These are phyloP conservation scores for Portevinia maculata DNA, from an alignment of 2,888 invertebrate species.

Conservation along the genomic window DNA sequence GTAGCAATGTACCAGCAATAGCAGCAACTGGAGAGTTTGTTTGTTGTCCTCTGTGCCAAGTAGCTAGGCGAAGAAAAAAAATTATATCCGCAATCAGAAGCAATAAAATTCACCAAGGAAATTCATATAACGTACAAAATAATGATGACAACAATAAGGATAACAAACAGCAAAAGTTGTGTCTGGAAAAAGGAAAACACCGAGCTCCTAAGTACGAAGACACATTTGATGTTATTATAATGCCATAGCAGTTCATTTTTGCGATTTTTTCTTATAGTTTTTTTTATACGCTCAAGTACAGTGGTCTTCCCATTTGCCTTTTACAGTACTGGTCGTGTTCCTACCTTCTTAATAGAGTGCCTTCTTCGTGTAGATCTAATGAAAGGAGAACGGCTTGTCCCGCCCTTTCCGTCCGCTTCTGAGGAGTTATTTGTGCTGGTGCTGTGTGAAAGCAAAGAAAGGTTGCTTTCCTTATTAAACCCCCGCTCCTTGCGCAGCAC, in stretches of 20 bases:
- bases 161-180: conserved; percentile 74
- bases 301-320: conserved; percentile 27
- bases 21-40: neutral
- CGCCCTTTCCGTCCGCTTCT: conserved; percentile 11
- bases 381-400: conserved; percentile 48
- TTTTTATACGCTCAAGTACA: conserved; percentile 4
- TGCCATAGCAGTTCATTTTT: conserved; percentile 71
- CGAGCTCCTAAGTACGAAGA: conserved; percentile 56
- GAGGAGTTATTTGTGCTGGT: conserved; percentile 10
- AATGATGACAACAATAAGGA: conserved; percentile 74
- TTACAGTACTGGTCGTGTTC: conserved; percentile 55
- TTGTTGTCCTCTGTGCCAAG: conserved; percentile 37
- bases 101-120: conserved; percentile 73
- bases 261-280: conserved; percentile 44
- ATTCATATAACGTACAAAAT: conserved; percentile 74
- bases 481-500: conserved; percentile 2
- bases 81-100: conserved; percentile 73
- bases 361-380: conserved; percentile 69
- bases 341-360: conserved; percentile 65
- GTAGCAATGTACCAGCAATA: neutral
- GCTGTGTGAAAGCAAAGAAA: conserved; percentile 51
- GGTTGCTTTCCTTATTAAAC: conserved; percentile 23
- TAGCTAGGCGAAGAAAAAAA: conserved; percentile 47
- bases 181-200: conserved; percentile 42
- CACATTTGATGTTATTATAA: conserved; percentile 74